These are phyloP conservation scores for Pseudonaja textilis DNA, from an alignment of 2,113 vertebrate genomes.

Conservation along the genomic window DNA sequence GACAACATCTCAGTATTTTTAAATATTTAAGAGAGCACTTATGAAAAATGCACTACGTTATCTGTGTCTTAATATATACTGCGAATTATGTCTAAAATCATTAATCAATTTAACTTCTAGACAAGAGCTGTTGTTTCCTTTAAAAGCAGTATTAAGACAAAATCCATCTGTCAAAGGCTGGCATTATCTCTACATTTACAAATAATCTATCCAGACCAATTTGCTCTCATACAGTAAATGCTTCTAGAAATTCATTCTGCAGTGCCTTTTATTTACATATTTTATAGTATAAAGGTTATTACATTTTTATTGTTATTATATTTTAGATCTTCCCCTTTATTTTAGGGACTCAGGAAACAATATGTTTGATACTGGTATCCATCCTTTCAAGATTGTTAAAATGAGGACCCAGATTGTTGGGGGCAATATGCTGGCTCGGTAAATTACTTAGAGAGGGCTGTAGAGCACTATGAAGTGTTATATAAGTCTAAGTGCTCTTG, in stretches of 20 bases:
- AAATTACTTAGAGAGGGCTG: not conserved
- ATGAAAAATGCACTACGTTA: conserved; percentile 6
- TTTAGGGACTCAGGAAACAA: not conserved
- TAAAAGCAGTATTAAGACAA: not conserved
- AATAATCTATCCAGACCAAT: not conserved
- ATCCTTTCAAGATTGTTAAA: not conserved
- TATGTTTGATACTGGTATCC: not conserved
- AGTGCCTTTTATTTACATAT: not conserved
- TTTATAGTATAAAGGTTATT: not conserved
- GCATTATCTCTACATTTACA: not conserved
- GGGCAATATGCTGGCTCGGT: not conserved
- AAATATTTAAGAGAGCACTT: conserved; percentile 3
- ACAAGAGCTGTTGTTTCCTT: not conserved
- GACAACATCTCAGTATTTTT: conserved; percentile 6
- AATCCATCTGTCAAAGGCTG: not conserved
- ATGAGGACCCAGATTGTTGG: not conserved
- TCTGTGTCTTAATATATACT: conserved; percentile 17
- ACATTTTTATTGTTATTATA: not conserved
- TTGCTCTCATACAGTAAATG: not conserved
- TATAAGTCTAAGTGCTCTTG: not conserved
- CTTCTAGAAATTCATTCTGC: not conserved
- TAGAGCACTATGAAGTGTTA: not conserved
- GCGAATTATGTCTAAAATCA: conserved; percentile 4
- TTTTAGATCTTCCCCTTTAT: not conserved
- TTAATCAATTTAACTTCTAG: conserved; percentile 19